phyloP scores from a whole-genome alignment of 2,797 vertebrate genomes.

The Cryptoprocta ferox region DNA sequence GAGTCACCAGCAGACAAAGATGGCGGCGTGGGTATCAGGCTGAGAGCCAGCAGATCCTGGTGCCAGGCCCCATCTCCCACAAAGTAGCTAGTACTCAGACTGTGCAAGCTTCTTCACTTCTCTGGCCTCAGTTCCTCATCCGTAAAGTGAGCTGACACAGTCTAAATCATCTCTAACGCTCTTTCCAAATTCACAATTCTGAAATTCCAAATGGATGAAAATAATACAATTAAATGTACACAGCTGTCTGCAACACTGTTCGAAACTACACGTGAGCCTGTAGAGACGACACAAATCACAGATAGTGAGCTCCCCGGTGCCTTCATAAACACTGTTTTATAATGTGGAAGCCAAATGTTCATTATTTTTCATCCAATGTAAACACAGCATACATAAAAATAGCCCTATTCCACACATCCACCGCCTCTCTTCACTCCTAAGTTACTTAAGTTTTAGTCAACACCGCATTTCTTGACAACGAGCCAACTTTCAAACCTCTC shows the following conservation, averaged over 20 bases:
- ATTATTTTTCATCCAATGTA: neutral
- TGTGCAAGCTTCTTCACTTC: neutral
- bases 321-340: neutral
- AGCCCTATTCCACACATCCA: neutral
- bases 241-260: neutral
- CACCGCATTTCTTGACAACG: neutral
- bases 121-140: neutral
- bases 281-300: neutral
- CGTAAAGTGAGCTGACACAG: neutral
- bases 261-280: neutral
- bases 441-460: neutral
- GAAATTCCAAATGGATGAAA: neutral
- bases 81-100: too few species aligned
- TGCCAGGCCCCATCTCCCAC: neutral
- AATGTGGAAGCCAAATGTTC: neutral
- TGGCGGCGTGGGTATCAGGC: fast-evolving
- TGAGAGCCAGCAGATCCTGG: neutral
- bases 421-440: slow-evolving; percentile 31
- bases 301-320: neutral
- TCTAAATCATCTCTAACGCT: too few species aligned
- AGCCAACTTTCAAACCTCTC: slow-evolving; percentile 60
- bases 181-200: neutral
- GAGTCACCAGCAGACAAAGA: neutral
- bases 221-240: neutral
- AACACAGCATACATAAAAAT: neutral